Percentiles rank a stretch among this genome's conserved stretches.
These are phyloP conservation scores for Coturnix japonica DNA, from an alignment of 2,113 vertebrate genomes.

Conservation along the genomic window DNA sequence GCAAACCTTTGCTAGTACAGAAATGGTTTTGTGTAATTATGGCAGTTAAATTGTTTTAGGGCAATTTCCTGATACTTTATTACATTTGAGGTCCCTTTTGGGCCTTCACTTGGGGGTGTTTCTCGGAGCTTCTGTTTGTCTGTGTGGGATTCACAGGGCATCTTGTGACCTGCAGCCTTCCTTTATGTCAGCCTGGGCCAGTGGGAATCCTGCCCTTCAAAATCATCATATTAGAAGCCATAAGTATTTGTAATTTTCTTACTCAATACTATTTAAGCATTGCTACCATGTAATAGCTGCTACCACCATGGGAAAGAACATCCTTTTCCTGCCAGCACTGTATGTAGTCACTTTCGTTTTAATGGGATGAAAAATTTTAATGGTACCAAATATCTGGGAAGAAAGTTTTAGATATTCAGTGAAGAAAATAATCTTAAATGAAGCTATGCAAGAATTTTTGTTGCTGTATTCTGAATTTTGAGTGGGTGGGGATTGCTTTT, in stretches of 20 bases:
- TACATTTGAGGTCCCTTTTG: neutral
- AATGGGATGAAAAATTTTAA: neutral
- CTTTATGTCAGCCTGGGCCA: neutral
- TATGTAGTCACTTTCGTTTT: neutral
- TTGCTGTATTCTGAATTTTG: neutral
- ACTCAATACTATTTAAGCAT: neutral
- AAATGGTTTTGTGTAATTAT: neutral
- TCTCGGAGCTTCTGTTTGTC: neutral
- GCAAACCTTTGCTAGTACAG: neutral
- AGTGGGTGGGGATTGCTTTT: neutral
- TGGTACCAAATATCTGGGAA: neutral
- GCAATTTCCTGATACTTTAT: neutral
- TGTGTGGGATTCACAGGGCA: neutral
- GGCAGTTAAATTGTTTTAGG: neutral
- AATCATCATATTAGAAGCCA: neutral
- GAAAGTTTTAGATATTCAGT: neutral
- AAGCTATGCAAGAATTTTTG: conserved; percentile 4
- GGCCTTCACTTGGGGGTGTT: neutral
- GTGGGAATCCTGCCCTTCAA: neutral
- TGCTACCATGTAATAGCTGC: neutral
- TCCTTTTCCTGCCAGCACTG: neutral
- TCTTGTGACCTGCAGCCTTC: neutral
- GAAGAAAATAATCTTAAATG: neutral
- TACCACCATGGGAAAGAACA: rapidly evolving
- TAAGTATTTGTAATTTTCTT: neutral